A percentile compares a stretch with the other conserved stretches of the same genome.
phyloP scores from a whole-genome alignment of 2,797 vertebrate genomes.

The Gobionotothen gibberifrons region DNA sequence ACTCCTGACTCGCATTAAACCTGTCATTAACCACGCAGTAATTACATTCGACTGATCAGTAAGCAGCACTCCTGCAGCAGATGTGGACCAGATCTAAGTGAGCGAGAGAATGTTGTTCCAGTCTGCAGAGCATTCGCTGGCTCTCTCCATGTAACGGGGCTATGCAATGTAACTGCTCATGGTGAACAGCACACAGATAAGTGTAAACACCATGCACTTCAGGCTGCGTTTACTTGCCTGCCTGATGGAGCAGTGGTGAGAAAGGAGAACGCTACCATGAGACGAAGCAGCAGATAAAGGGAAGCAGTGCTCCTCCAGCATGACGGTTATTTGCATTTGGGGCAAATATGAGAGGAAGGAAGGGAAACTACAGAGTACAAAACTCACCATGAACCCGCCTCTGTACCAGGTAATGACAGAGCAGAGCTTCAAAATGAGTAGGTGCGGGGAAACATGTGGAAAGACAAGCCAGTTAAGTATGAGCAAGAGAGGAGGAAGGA shows the following conservation, averaged over 20 bases:
- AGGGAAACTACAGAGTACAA: conserved; percentile 63
- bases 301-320: conserved; percentile 20
- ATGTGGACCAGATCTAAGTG: conserved; percentile 38
- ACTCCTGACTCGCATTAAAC: conserved; percentile 21
- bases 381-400: conserved; percentile 56
- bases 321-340: conserved; percentile 60
- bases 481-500: conserved; percentile 48
- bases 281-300: conserved; percentile 39
- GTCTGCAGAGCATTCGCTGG: conserved; percentile 47
- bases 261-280: conserved; percentile 34
- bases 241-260: conserved; percentile 38
- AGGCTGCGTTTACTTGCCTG: conserved; percentile 50
- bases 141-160: conserved; percentile 50
- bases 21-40: conserved; percentile 27
- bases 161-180: conserved; percentile 34
- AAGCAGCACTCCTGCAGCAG: conserved; percentile 26
- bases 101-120: conserved; percentile 46
- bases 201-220: conserved; percentile 49
- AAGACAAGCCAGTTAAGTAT: conserved; percentile 67
- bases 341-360: conserved; percentile 55
- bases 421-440: conserved; percentile 70
- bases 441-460: conserved; percentile 59
- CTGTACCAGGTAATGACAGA: conserved; percentile 78
- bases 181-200: conserved; percentile 42
- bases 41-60: conserved; percentile 26